Evolutionary conservation across 2,888 invertebrate species (phyloP), one percentile per base, ranked within the genome.

Genomic region (Encarsia formosa): DNA sequence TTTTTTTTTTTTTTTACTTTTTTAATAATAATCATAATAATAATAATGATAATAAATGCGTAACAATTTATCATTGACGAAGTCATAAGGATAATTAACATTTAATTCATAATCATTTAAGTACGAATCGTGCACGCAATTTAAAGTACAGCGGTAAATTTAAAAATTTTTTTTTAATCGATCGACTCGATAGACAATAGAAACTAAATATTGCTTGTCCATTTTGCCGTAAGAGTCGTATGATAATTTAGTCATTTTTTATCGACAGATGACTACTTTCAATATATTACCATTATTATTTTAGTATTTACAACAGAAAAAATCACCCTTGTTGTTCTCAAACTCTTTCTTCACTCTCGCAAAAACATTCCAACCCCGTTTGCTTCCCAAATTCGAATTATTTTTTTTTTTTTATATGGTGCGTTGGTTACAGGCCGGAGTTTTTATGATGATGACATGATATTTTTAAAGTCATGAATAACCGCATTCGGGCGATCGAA

Each of bases 1-100:
- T n/a, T n/a, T n/a, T n/a, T n/a, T n/a, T n/a, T n/a, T n/a, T n/a
- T n/a, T n/a, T n/a, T n/a, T n/a, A n/a, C n/a, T n/a, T n/a, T n/a
- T n/a, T n/a, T n/a, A n/a, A n/a, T n/a, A n/a, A n/a, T n/a, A n/a
- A n/a, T n/a, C n/a, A n/a, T n/a, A n/a, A 71, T 73, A 73, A 72
- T 72, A 68, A 69, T 71, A 73, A 72, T 73, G 64, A 71, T 71
- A 72, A 73, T 73, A 73, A 72, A 73, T 72, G 71, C 71, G 69
- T 72, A 72, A 71, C 73, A 71, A 71, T 73, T 67, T 68, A 67
- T 66, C 67, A 69, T 66, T 67, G 65, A 69, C 68, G 68, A 68
- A 67, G 67, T 69, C n/a, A 67, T 69, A 70, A 71, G 68, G 69
- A 69, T 73, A 72, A 71, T 72, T 71, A 70, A 71, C 69, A 69